Evolutionary conservation across 2,797 vertebrate species (phyloP).

Genomic region (Novumbra hubbsi): DNA sequence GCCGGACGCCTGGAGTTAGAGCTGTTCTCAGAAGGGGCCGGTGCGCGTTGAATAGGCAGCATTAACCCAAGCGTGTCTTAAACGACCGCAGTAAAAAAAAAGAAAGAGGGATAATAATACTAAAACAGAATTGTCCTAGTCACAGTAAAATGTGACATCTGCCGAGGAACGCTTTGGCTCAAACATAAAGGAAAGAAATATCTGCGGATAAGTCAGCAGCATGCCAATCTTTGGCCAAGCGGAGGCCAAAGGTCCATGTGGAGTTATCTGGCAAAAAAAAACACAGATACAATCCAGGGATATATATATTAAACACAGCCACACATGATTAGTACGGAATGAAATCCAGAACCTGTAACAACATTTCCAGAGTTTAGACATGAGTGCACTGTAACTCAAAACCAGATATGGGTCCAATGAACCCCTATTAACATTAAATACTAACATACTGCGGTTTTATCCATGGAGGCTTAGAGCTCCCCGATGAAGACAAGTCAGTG

Average conservation of each 20-base stretch:
- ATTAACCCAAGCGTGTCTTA: slow-evolving; percentile 32
- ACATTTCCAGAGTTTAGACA: background rate
- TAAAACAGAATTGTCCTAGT: slow-evolving; percentile 26
- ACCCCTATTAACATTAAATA: background rate
- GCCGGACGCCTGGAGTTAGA: slow-evolving; percentile 58
- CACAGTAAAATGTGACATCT: slow-evolving; percentile 32
- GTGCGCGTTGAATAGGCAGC: slow-evolving; percentile 41
- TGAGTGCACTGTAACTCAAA: background rate
- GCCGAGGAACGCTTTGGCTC: background rate
- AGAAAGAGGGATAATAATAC: slow-evolving; percentile 32
- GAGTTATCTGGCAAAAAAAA: background rate
- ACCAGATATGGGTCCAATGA: background rate
- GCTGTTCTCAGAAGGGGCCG: slow-evolving; percentile 39
- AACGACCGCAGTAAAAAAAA: slow-evolving; percentile 29
- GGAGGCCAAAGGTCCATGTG: background rate
- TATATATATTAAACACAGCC: background rate
- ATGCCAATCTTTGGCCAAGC: slow-evolving; percentile 29
- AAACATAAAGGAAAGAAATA: background rate
- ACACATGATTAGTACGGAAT: background rate
- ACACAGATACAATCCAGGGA: background rate
- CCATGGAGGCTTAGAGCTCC: slow-evolving; percentile 64
- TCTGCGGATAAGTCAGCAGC: slow-evolving; percentile 24
- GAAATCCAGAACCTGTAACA: background rate
- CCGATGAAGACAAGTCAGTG: slow-evolving; percentile 61
- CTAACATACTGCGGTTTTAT: slow-evolving; percentile 38